These are phyloP conservation scores for Scomberomorus guttatus DNA, from an alignment of 2,797 vertebrate genomes.

Conservation along the genomic window DNA sequence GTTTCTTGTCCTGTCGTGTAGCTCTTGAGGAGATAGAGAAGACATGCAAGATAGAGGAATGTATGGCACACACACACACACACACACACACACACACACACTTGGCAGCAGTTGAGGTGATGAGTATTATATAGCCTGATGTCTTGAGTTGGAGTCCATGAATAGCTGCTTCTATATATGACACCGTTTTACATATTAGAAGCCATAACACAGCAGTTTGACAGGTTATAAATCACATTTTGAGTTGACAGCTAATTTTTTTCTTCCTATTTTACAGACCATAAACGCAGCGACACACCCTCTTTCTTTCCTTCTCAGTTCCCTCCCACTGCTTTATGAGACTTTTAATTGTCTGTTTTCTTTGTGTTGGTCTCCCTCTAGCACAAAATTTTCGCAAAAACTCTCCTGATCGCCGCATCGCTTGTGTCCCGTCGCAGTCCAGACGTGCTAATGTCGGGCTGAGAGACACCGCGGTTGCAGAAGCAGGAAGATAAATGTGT, in stretches of 20 bases:
- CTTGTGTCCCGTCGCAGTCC: not conserved
- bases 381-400: not conserved
- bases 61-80: constrained; percentile 23
- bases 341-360: not conserved
- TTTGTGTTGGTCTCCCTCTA: no score
- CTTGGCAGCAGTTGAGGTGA: constrained; percentile 46
- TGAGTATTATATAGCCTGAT: not conserved
- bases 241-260: not conserved
- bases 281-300: not conserved
- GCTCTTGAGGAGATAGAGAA: constrained; percentile 30
- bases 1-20: constrained; percentile 50
- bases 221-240: constrained; percentile 9
- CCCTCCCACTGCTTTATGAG: not conserved
- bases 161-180: not conserved
- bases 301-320: no score
- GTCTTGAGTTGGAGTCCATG: constrained; percentile 1
- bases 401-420: not conserved
- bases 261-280: not conserved
- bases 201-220: not conserved
- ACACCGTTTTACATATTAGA: not conserved
- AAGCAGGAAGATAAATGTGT: constrained; percentile 49
- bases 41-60: constrained; percentile 49
- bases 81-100: constrained; percentile 12
- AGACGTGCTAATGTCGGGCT: constrained; percentile 17
- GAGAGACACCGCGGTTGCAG: not conserved